phyloP scores from a whole-genome alignment of 2,888 invertebrate genomes.

The Hermaeophaga mercurialis region DNA sequence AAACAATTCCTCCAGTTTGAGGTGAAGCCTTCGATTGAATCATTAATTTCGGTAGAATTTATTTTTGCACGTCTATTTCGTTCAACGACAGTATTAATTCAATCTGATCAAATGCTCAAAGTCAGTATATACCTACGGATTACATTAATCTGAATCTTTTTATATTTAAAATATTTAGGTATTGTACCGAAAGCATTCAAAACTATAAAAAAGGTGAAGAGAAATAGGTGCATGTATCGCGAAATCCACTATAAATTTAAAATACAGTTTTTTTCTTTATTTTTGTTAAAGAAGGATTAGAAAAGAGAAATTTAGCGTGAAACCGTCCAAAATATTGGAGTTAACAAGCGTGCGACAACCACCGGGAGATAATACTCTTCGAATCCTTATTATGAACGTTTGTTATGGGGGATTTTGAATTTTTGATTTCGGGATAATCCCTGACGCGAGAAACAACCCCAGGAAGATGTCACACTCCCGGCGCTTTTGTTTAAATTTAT shows the following conservation, averaged over 20 bases:
- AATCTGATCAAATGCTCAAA: neutral
- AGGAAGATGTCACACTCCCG: too few species aligned
- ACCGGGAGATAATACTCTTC: constrained; percentile 37
- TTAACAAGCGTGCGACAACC: constrained; percentile 37
- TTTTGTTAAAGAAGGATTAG: too few species aligned
- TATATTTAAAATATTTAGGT: too few species aligned
- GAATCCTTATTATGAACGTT: constrained; percentile 43
- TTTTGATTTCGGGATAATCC: constrained; percentile 39
- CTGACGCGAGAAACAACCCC: constrained; percentile 3
- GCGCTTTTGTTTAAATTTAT: too few species aligned
- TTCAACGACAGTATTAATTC: constrained; percentile 20
- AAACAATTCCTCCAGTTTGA: constrained; percentile 50
- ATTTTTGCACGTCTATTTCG: constrained; percentile 27
- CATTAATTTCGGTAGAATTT: constrained; percentile 48
- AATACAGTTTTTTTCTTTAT: too few species aligned
- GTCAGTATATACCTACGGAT: neutral
- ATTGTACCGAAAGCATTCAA: too few species aligned
- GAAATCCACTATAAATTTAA: too few species aligned
- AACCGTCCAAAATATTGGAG: constrained; percentile 24
- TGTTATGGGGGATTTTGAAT: constrained; percentile 45
- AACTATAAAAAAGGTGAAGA: too few species aligned
- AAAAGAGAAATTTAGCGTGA: neutral
- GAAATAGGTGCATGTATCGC: too few species aligned
- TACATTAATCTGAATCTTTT: neutral
- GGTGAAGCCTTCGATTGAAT: constrained; percentile 52